Conservation (phyloP, 2,113 vertebrate species). For the Haemorhous mexicanus region DNA sequence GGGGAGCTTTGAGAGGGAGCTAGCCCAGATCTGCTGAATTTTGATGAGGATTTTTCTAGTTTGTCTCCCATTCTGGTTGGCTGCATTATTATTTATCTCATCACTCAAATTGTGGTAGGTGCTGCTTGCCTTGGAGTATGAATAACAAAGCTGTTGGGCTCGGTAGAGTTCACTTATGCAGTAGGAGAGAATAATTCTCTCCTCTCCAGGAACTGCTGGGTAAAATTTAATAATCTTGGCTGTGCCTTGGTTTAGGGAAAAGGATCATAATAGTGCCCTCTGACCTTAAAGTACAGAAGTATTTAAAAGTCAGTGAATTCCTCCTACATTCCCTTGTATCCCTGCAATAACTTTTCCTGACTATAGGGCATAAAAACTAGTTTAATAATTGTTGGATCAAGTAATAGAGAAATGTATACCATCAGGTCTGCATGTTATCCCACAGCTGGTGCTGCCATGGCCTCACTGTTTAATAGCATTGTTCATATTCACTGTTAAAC, state of each 20-base stretch:
- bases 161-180: constrained; percentile 48
- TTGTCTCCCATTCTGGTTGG: constrained; percentile 49
- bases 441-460: neutral
- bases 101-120: constrained; percentile 60
- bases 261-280: neutral
- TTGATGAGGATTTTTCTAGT: constrained; percentile 41
- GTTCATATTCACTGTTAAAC: neutral
- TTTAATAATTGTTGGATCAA: neutral
- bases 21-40: constrained; percentile 44
- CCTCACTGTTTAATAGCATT: neutral
- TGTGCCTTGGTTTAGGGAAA: neutral
- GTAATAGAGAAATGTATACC: neutral
- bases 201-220: neutral
- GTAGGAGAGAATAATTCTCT: constrained; percentile 22
- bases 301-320: neutral
- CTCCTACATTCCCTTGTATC: neutral
- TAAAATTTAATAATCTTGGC: neutral
- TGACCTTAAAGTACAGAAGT: neutral
- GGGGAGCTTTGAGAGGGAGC: neutral
- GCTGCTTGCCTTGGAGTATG: constrained; percentile 40
- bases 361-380: neutral
- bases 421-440: neutral
- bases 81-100: constrained; percentile 67
- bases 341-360: neutral
- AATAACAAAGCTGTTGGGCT: constrained; percentile 50